These are phyloP conservation scores for Microtus pennsylvanicus DNA, from an alignment of 2,113 vertebrate genomes.

Conservation along the genomic window DNA sequence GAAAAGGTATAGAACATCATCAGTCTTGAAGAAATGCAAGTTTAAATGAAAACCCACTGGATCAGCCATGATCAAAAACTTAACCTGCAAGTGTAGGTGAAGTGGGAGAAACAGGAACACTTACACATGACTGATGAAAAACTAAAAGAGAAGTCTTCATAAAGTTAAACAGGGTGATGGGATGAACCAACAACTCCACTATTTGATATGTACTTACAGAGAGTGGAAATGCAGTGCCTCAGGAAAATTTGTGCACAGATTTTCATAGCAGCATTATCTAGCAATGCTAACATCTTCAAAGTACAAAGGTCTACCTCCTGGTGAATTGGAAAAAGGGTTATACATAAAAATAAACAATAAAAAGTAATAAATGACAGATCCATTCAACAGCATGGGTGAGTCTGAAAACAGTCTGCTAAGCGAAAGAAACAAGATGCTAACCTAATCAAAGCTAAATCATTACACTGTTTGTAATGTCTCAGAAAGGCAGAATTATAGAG, in stretches of 20 bases:
- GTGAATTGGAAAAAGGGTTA: background rate
- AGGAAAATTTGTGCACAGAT: background rate
- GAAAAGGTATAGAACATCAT: too few species aligned
- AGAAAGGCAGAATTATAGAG: background rate
- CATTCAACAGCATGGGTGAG: background rate
- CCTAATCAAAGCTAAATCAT: background rate
- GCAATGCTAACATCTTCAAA: background rate
- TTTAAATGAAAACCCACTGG: background rate
- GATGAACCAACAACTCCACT: background rate
- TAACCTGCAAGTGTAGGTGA: background rate
- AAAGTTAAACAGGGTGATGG: background rate
- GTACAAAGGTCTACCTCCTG: background rate
- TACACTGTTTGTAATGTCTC: background rate
- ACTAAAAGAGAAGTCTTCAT: background rate
- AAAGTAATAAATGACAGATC: background rate
- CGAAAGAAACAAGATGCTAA: constrained; percentile 10
- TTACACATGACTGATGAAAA: background rate
- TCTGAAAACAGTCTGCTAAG: background rate
- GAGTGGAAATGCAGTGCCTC: background rate
- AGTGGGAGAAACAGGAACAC: background rate
- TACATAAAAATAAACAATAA: background rate
- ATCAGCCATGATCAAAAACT: background rate
- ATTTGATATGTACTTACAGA: background rate
- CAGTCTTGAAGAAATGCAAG: background rate
- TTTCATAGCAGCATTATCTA: background rate